phyloP scores from a whole-genome alignment of 2,888 invertebrate species.

The Acanthacorydalis orientalis region DNA sequence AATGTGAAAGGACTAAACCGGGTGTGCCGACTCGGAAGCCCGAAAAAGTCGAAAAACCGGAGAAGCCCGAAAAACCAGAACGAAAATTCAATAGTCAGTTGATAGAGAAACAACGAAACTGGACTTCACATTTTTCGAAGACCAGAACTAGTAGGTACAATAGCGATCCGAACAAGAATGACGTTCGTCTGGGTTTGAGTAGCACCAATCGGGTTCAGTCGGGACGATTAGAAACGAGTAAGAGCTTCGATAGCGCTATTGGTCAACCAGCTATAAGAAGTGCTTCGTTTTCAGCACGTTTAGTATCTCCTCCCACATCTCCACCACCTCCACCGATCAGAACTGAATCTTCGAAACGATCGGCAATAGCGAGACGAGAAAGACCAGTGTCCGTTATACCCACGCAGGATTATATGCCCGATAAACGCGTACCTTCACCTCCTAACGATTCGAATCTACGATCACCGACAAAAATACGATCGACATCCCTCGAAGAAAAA shows the following conservation, averaged over 20 bases:
- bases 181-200: constrained; percentile 29
- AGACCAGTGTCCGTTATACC: constrained; percentile 23
- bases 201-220: neutral
- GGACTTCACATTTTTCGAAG: constrained; percentile 82
- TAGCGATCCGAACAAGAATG: constrained; percentile 44
- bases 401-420: constrained; percentile 1
- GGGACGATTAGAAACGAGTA: neutral
- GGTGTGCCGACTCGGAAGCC: neutral
- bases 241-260: constrained; percentile 3
- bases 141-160: constrained; percentile 44
- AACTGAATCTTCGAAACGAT: constrained; percentile 22
- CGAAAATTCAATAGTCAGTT: constrained; percentile 65
- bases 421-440: neutral
- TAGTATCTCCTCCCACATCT: constrained; percentile 25
- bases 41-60: constrained; percentile 21
- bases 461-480: constrained; percentile 2
- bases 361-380: constrained; percentile 19
- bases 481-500: neutral
- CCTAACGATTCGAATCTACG: neutral
- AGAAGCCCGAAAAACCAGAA: constrained; percentile 71
- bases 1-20: constrained; percentile 11
- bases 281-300: constrained; percentile 36
- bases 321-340: constrained; percentile 30
- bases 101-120: constrained; percentile 81
- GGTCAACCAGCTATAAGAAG: constrained; percentile 27